phyloP scores from a whole-genome alignment of 2,113 vertebrate genomes.

The Dromaius novaehollandiae region DNA sequence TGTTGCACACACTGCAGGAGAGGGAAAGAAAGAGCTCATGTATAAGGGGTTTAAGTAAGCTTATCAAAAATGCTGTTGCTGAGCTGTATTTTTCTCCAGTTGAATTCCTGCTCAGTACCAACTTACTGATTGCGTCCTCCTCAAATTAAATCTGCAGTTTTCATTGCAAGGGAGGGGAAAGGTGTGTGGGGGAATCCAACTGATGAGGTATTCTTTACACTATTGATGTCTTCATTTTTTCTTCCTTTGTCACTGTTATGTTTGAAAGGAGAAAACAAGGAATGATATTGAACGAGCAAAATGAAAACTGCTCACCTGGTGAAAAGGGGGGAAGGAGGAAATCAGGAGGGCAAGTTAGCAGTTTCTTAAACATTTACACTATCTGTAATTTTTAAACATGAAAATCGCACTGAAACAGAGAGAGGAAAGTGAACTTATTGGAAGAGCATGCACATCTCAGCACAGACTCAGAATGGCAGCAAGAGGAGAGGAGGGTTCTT shows the following conservation, averaged over 20 bases:
- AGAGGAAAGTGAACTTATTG: neutral
- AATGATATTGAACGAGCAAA: neutral
- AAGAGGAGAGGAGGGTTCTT: neutral
- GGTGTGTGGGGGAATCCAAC: neutral
- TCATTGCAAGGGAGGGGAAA: neutral
- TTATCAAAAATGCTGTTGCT: neutral
- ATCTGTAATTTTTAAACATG: neutral
- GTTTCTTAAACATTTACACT: neutral
- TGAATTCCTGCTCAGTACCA: conserved; percentile 36
- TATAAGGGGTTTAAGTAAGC: neutral
- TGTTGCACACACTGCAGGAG: neutral
- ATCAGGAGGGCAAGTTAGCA: neutral
- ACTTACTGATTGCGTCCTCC: neutral
- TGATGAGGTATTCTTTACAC: conserved; percentile 33
- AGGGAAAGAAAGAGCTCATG: neutral
- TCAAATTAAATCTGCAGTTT: conserved; percentile 37
- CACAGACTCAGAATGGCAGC: neutral
- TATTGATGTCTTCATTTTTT: neutral
- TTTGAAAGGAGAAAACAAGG: conserved; percentile 19
- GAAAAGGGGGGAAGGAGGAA: neutral
- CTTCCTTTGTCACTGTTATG: neutral
- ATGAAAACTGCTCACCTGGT: neutral
- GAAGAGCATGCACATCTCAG: neutral
- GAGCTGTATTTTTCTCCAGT: conserved; percentile 20
- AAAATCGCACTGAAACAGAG: neutral